Conservation (phyloP, 2,113 vertebrate genomes). For the Phalacrocorax pelagicus region DNA sequence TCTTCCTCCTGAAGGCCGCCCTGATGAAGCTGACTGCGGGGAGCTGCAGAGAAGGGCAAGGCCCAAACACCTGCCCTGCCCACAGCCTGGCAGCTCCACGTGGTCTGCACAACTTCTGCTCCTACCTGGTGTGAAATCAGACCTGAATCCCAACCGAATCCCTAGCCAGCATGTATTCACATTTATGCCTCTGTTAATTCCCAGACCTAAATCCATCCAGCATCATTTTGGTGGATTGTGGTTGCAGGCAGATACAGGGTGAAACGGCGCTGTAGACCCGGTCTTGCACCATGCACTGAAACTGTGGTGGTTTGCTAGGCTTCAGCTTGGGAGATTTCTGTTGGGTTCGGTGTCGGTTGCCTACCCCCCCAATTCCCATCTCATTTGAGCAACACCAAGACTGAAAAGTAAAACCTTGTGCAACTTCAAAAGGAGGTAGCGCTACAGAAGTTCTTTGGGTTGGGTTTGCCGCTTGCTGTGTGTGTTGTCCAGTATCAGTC, state of each 20-base stretch:
- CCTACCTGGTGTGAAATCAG: not conserved
- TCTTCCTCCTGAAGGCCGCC: not conserved
- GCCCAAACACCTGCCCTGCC: not conserved
- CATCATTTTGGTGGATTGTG: not conserved
- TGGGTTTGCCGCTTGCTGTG: not conserved
- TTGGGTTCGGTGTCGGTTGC: not conserved
- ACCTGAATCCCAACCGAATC: not conserved
- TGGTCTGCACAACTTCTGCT: not conserved
- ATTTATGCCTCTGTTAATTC: not conserved
- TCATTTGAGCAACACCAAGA: not conserved
- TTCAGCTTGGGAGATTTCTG: not conserved
- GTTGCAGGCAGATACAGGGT: not conserved
- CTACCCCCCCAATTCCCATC: not conserved
- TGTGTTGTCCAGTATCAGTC: not conserved
- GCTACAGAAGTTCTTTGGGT: not conserved
- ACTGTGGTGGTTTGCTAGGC: not conserved
- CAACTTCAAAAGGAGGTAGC: not conserved
- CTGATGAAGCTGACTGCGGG: not conserved
- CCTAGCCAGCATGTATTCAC: not conserved
- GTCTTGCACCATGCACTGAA: not conserved
- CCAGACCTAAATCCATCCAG: not conserved
- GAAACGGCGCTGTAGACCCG: fast-evolving
- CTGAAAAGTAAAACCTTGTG: not conserved
- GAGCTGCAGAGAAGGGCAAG: not conserved
- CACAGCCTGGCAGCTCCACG: not conserved